Evolutionary conservation across 2,888 invertebrate genomes (phyloP), one percentile per base, ranked within the genome.

Genomic region (Aphidoletes aphidimyza): DNA sequence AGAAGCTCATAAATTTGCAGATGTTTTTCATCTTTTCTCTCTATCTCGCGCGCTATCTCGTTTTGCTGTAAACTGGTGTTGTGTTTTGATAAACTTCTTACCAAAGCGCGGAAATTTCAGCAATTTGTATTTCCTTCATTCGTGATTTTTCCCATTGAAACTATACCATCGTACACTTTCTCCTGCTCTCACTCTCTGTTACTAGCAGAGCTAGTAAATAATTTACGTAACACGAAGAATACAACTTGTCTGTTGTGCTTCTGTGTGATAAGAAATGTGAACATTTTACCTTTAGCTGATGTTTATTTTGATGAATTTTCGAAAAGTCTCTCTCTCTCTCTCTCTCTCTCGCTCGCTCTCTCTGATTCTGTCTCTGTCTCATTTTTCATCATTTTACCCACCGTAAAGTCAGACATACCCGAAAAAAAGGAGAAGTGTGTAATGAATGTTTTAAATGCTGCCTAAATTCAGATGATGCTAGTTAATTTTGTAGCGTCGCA

Each of bases 31-130:
- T 14, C 6, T 42, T 42, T 42, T 42, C 42, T n/a, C n/a, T n/a
- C n/a, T n/a, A n/a, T n/a, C n/a, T n/a, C n/a, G n/a, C n/a, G n/a
- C n/a, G n/a, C n/a, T n/a, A n/a, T n/a, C n/a, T n/a, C n/a, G n/a
- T n/a, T 39, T 39, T 5, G 6, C 39, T 39, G 39, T 11, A 8
- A 39, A 39, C 39, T n/a, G 11, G 39, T 39, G 11, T 39, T 8
- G 39, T 8, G 39, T 47, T 2, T 69, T n/a, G 69, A 69, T 69
- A 69, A 69, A 69, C 69, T 69, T 30, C 1, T 30, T n/a, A n/a
- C n/a, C n/a, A n/a, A n/a, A n/a, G 30, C n/a, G 69, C 34, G 69
- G 69, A 69, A 69, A 69, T 69, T 54, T n/a, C 22, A 54, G 54
- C 54, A 54, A 54, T 54, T 54, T 54, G 54, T 54, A 22, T 54